phyloP scores from a whole-genome alignment of 2,888 invertebrate species.

The Drosophila planitibia region DNA sequence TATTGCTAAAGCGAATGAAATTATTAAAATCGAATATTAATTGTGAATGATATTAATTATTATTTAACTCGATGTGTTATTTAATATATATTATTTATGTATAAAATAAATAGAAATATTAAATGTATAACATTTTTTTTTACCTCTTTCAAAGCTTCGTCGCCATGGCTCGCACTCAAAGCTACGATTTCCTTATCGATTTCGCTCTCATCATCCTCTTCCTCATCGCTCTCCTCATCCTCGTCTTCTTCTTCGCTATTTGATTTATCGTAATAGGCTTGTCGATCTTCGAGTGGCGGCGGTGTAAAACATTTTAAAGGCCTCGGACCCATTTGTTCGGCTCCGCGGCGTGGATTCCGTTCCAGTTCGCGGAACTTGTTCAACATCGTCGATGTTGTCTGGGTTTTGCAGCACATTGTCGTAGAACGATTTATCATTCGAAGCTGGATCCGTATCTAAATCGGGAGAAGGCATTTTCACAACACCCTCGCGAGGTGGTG shows the following conservation, averaged over 20 bases:
- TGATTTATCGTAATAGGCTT: conserved; percentile 83
- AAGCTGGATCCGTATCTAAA: conserved; percentile 75
- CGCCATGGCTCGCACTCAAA: conserved; percentile 84
- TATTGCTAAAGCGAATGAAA: not conserved
- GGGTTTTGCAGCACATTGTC: conserved; percentile 85
- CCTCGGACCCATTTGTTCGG: conserved; percentile 87
- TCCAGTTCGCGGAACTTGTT: conserved; percentile 96
- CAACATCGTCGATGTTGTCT: conserved; percentile 94
- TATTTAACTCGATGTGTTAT: not conserved
- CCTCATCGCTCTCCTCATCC: conserved; percentile 84
- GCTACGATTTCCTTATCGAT: conserved; percentile 14
- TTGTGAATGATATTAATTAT: not conserved
- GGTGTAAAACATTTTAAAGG: conserved; percentile 96
- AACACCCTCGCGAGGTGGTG: conserved; percentile 93
- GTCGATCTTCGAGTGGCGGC: conserved; percentile 91
- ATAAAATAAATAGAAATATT: not conserved
- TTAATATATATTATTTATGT: not conserved
- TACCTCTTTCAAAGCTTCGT: conserved; percentile 90
- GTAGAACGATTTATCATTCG: conserved; percentile 42
- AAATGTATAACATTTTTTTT: not conserved
- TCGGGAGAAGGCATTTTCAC: conserved; percentile 86
- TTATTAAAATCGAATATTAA: not conserved
- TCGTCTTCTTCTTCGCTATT: conserved; percentile 85
- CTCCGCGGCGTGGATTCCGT: conserved; percentile 86
- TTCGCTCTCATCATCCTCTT: conserved; percentile 78